Percentiles rank a stretch among this genome's conserved stretches.
These are phyloP conservation scores for Tragelaphus scriptus DNA, from an alignment of 2,113 vertebrate species.

Conservation along the genomic window DNA sequence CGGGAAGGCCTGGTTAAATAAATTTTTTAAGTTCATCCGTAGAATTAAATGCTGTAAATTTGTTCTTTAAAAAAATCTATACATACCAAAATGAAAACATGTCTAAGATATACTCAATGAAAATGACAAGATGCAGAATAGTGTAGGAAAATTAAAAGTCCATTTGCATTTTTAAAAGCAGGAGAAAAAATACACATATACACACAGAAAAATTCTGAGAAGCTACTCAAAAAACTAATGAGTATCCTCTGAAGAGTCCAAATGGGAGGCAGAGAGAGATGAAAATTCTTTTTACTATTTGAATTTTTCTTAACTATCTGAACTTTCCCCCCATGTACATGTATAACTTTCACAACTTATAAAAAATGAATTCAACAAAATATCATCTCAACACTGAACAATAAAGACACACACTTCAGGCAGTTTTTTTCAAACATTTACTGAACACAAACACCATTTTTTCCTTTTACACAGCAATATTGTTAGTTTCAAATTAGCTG, in stretches of 20 bases:
- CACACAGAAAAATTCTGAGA: constrained; percentile 5
- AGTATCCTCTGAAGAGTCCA: not conserved
- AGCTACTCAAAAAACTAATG: not conserved
- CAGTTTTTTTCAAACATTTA: constrained; percentile 68
- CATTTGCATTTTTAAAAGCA: not conserved
- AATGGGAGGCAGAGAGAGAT: not conserved
- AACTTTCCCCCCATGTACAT: not conserved
- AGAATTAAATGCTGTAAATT: not conserved
- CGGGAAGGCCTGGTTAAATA: not conserved
- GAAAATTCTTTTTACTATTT: not conserved
- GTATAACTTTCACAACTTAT: not conserved
- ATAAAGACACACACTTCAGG: constrained; percentile 68
- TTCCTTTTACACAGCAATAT: constrained; percentile 66
- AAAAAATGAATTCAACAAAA: constrained; percentile 36
- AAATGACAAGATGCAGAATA: not conserved
- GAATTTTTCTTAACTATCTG: not conserved
- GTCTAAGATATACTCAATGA: not conserved
- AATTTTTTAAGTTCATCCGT: not conserved
- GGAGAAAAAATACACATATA: not conserved
- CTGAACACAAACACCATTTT: constrained; percentile 66
- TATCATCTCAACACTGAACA: constrained; percentile 29
- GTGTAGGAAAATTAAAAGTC: not conserved
- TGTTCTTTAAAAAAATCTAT: not conserved
- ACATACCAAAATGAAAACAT: not conserved
- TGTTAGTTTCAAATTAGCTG: constrained; percentile 66